Evolutionary conservation across 2,888 invertebrate genomes (phyloP), one percentile per base, ranked within the genome.

Genomic region (Cerastoderma edule): DNA sequence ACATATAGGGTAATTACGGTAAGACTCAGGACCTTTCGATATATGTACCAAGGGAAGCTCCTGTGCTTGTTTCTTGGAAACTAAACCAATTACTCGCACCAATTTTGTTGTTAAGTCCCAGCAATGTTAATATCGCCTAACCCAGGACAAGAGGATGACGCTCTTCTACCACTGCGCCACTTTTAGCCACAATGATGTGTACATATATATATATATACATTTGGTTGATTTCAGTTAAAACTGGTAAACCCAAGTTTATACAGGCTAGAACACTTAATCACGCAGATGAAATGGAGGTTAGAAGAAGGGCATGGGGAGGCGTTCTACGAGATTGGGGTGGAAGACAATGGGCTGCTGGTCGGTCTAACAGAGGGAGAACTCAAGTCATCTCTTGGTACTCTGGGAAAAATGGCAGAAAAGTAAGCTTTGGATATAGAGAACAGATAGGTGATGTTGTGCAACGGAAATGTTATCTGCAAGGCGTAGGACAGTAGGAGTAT

Each of bases 221-320:
- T 44, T 44, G 10, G 10, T 16, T 13, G 63, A 54, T 72, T 80
- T 30, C 85, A 99, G 94, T 93, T 99, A 73, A 98, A 99, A 90
- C 94, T 99, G 72, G 96, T 99, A 8, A 96, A 96, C 92, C 97
- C 98, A 0, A 96, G 98, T 28, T 96, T 96, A 91, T 96, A 96
- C 87, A 94, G 99, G 76, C 96, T 98, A 89, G 98, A 99, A 93
- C 99, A 99, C 93, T 94, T 99, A 35, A 98, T 99, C 27, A 99
- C 99, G 0, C 99, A 99, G 95, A 95, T 99, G 95, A 99, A 99
- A 94, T 99, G 99, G 99, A 95, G 99, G 0, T 94, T 99, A 13
- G 95, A 97, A 0, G 98, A 98, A 93, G 98, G 99, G 33, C 97
- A 98, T 84, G 99, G 99, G 0, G 97, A 98, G 92, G 99, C 99